phyloP scores from a whole-genome alignment of 2,113 vertebrate species.

The Rhinoderma darwinii region DNA sequence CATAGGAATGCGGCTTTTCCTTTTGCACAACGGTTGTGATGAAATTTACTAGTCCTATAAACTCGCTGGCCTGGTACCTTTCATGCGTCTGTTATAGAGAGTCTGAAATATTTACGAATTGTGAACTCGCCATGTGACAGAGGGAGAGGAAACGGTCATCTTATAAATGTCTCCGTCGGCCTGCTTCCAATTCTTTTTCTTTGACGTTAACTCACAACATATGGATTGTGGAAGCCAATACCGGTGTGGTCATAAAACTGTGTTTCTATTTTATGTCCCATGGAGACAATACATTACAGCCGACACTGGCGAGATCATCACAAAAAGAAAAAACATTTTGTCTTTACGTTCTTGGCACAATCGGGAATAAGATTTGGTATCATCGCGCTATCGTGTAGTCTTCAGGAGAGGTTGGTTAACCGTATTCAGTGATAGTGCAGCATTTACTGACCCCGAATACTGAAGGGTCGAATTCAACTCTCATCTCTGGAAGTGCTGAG shows the following conservation, averaged over 20 bases:
- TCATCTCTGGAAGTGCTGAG: too few species aligned
- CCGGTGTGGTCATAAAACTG: conserved; percentile 30
- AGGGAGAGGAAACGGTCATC: conserved; percentile 43
- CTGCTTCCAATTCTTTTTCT: conserved; percentile 42
- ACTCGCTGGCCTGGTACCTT: conserved; percentile 35
- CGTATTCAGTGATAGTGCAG: too few species aligned
- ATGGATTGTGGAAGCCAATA: conserved; percentile 51
- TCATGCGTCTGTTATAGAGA: conserved; percentile 42
- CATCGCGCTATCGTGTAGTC: too few species aligned
- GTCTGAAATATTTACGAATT: conserved; percentile 55
- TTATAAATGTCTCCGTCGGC: conserved; percentile 45
- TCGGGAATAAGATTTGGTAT: not conserved
- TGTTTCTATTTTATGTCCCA: not conserved
- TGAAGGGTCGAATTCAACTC: too few species aligned
- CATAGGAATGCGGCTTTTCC: conserved; percentile 3
- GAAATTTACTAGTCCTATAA: conserved; percentile 22
- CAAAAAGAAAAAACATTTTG: fast-evolving
- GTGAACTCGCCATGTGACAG: conserved; percentile 51
- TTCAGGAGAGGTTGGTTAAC: too few species aligned
- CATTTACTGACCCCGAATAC: too few species aligned
- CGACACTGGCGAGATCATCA: conserved; percentile 35
- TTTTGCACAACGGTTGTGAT: conserved; percentile 17
- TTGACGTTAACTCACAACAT: conserved; percentile 53
- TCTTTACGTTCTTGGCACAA: not conserved
- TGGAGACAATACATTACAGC: not conserved